Conservation (phyloP, 2,797 vertebrate genomes). For the Champsocephalus esox region DNA sequence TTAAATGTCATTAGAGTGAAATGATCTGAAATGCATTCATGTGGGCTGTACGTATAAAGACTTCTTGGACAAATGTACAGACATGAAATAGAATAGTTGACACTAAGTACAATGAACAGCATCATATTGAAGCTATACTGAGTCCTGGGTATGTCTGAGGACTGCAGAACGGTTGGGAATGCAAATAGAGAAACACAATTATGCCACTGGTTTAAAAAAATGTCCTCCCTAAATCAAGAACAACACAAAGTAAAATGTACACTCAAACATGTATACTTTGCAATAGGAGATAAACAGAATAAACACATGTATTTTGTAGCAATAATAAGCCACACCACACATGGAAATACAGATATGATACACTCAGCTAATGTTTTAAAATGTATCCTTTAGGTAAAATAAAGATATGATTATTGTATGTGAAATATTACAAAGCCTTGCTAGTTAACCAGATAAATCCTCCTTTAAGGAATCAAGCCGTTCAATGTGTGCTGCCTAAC, state of each 20-base stretch:
- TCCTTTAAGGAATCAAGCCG: slow-evolving; percentile 37
- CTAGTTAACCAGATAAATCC: slow-evolving; percentile 25
- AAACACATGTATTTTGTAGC: neutral
- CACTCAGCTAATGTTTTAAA: no score
- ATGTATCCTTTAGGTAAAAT: neutral
- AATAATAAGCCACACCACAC: neutral
- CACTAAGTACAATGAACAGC: neutral
- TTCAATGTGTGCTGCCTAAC: slow-evolving; percentile 39
- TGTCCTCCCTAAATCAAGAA: slow-evolving; percentile 4
- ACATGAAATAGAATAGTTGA: neutral
- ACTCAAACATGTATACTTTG: neutral
- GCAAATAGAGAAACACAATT: neutral
- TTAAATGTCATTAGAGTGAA: slow-evolving; percentile 19
- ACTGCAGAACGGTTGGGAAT: slow-evolving; percentile 11
- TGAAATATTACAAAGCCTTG: neutral
- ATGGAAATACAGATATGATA: neutral
- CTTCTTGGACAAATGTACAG: neutral
- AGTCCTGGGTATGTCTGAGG: slow-evolving; percentile 6
- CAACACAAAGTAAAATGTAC: neutral
- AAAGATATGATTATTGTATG: neutral
- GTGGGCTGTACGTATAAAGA: neutral
- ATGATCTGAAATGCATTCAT: neutral
- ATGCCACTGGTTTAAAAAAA: neutral
- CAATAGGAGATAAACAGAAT: neutral
- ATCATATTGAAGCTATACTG: neutral